phyloP scores from a whole-genome alignment of 2,797 vertebrate genomes.

The Zalophus californianus region DNA sequence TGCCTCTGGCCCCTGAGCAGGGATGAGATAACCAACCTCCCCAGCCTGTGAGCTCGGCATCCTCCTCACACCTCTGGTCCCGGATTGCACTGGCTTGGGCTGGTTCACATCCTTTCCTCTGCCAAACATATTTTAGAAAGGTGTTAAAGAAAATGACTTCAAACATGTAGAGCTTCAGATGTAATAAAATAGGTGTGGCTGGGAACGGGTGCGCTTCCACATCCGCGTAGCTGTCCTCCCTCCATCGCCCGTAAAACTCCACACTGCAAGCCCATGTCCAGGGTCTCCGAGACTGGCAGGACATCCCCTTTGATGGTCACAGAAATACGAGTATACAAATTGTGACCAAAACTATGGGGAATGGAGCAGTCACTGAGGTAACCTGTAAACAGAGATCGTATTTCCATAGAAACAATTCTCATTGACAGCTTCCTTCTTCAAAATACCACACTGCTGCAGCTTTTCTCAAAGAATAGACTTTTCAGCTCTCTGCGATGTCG shows the following conservation, averaged over 20 bases:
- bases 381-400: not conserved
- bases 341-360: not conserved
- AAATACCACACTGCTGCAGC: not conserved
- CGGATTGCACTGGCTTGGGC: not conserved
- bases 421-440: not conserved
- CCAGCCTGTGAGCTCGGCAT: not conserved
- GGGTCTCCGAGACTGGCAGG: not conserved
- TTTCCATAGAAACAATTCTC: not conserved
- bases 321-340: not conserved
- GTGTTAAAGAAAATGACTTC: not conserved
- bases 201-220: not conserved
- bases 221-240: not conserved
- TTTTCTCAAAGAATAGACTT: not conserved
- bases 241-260: not conserved
- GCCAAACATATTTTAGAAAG: constrained; percentile 4
- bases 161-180: not conserved
- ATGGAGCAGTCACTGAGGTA: not conserved
- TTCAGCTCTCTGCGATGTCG: not conserved
- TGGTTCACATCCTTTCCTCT: constrained; percentile 7
- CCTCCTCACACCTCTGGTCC: not conserved
- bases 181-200: not conserved
- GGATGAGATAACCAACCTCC: not conserved
- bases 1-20: not conserved
- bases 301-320: not conserved
- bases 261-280: not conserved